Evolutionary conservation across 2,113 vertebrate species (phyloP), one percentile per base, ranked within the genome.

Genomic region (Gopherus flavomarginatus): DNA sequence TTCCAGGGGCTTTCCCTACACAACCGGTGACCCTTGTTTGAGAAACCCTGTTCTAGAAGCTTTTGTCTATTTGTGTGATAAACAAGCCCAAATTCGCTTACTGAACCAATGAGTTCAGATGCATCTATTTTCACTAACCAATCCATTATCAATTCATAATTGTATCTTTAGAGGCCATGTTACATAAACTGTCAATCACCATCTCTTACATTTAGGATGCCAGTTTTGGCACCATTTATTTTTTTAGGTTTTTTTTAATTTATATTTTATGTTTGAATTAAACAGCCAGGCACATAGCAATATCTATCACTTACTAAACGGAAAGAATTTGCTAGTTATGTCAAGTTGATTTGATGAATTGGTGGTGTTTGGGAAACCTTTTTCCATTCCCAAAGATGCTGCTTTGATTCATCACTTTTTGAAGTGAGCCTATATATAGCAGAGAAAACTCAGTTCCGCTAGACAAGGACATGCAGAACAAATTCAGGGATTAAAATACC

Each of bases 401-500:
- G 2, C 11, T 83, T 85, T 53, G 50, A 88, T 94, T 59, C 91
- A 90, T 85, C 38, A 50, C 42, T 82, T 80, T 82, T 27, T 88
- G 83, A 93, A 96, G 21, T 53, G 35, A 3, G 4, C 17, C 65
- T 81, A 81, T 50, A 83, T 2, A 38, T 9, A 29, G 1, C 5
- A 4, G 49, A 90, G 44, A 94, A 95, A 90, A 94, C 29, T 22
- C 44, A 69, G 85, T 93, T 87, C 1, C 56, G 59, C 92, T 84
- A 85, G 27, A 89, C 57, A 83, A 87, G 62, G 44, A 62, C 27
- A 29, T 69, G 31, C 24, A 69, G 26, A 96, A 84, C 12, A 90
- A 92, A 83, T 86, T 84, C 69, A 94, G 93, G n/a, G 5, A 86
- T 31, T 77, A 94, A 24, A 93, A 90, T 90, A 92, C 0, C 4